Base-by-base conservation (phyloP, 2,888 invertebrate genomes). In the Amorpha juglandis region DNA sequence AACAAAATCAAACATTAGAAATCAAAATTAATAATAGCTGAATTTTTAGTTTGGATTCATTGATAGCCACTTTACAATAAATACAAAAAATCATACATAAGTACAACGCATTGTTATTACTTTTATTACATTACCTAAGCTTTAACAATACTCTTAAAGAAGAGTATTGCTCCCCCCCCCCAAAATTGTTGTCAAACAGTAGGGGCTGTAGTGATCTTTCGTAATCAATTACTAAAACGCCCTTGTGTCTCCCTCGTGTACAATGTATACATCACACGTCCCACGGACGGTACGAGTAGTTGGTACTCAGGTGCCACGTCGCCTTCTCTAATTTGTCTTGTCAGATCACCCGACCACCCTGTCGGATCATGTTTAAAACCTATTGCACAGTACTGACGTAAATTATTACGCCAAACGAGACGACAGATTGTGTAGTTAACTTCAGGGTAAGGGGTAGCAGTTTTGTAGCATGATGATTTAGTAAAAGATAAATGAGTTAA, bases 261-360 rank as follows among this genome's bases (percentile, higher is more conserved):
- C 19, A 45, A 16, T 38, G 38, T 35, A 19, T 53, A 52, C 21
- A 33, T 58, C n/a, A 7, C 35, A 55, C 51, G 38, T 64, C 42
- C 12, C 62, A n/a, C 27, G 21, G 3, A 9, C 48, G 33, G n/a
- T 51, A 51, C 63, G 35, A 19, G 27, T 27, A 21, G 21, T 47
- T 48, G 48, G 62, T 62, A 45, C 67, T 67, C 67, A 67, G 67
- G 67, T 67, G 67, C 35, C 51, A 42, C 51, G 62, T 50, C 62
- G 64, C 38, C 62, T 67, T 51, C 52, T 64, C 64, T 62, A 67
- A 67, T 67, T 64, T 64, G 62, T 67, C 67, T 64, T 62, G 67
- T 67, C 67, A 64, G 67, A 67, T 67, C 67, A 67, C 27, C 42
- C 51, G 62, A 67, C 67, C 64, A 47, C 67, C 52, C 67, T 16